Conservation (phyloP, 2,113 vertebrate genomes). For the Atherinomorus stipes region DNA sequence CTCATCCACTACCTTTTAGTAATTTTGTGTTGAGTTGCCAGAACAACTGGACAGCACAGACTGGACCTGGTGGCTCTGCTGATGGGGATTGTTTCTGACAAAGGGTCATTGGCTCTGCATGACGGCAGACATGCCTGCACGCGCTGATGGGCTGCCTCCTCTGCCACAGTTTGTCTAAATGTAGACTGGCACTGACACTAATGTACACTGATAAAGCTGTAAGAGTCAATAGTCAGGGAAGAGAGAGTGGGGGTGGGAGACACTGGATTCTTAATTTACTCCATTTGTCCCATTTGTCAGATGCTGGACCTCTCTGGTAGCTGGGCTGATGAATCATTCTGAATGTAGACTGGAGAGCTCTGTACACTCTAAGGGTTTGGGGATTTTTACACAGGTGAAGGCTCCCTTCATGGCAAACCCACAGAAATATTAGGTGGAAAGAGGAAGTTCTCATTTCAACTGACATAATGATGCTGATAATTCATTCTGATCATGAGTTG, state of each 20-base stretch:
- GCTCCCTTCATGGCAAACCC: constrained; percentile 8
- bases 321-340: constrained; percentile 48
- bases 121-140: constrained; percentile 49
- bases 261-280: constrained; percentile 66
- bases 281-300: constrained; percentile 75
- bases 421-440: neutral
- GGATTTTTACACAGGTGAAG: constrained; percentile 39
- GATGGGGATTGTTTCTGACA: constrained; percentile 71
- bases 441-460: constrained; percentile 31
- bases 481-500: constrained; percentile 27
- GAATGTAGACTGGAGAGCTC: constrained; percentile 22
- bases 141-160: constrained; percentile 65
- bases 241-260: constrained; percentile 47
- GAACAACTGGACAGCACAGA: neutral
- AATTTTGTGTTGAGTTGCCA: neutral
- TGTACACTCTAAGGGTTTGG: neutral
- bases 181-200: constrained; percentile 77
- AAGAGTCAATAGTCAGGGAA: constrained; percentile 65
- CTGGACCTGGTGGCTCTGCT: constrained; percentile 21
- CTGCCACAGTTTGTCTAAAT: constrained; percentile 68
- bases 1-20: neutral
- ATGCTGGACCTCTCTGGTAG: constrained; percentile 42
- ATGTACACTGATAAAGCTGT: constrained; percentile 79
- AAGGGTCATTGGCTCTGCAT: constrained; percentile 56
- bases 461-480: constrained; percentile 42